These are phyloP conservation scores for Hyaena hyaena DNA, from an alignment of 2,113 vertebrate genomes.

Conservation along the genomic window DNA sequence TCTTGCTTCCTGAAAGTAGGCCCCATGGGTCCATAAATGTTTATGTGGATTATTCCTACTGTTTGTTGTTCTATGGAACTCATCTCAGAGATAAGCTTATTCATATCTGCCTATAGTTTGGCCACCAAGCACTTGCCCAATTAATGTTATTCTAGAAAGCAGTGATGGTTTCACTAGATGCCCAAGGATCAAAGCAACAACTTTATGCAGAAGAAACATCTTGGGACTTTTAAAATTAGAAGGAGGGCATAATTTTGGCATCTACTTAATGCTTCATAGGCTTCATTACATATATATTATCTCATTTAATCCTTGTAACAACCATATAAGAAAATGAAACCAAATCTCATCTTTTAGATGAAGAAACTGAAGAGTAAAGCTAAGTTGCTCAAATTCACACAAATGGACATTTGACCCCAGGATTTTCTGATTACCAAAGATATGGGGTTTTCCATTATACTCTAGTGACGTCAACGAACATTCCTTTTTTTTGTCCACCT, in stretches of 20 bases:
- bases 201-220: background rate
- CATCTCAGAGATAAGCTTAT: background rate
- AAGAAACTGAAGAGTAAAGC: background rate
- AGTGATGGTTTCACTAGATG: background rate
- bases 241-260: background rate
- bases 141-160: constrained; percentile 17
- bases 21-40: background rate
- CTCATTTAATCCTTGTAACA: background rate
- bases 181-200: background rate
- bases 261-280: background rate
- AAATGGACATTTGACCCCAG: background rate
- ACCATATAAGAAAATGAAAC: background rate
- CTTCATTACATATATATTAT: background rate
- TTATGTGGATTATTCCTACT: background rate
- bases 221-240: background rate
- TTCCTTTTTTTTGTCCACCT: background rate
- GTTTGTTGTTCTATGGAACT: background rate
- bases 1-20: background rate
- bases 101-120: background rate
- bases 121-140: background rate
- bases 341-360: background rate
- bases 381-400: background rate
- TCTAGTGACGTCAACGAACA: background rate
- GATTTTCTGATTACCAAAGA: constrained; percentile 2
- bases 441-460: background rate